Conservation (phyloP, 2,888 invertebrate species). For the Tetragonisca angustula region DNA sequence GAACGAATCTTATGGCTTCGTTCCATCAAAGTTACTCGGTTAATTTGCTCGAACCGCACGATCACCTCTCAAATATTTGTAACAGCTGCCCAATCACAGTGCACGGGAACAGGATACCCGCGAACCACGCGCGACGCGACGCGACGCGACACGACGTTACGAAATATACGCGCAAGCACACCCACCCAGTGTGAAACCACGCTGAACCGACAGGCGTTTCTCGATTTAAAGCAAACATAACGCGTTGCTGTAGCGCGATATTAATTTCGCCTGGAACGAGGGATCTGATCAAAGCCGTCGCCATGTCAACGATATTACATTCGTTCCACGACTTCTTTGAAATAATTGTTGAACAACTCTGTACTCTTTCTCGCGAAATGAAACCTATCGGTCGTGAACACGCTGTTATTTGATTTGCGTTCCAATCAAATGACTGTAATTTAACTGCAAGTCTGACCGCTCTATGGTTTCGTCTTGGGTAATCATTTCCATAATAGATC, state of each 20-base stretch:
- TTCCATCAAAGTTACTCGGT: slow-evolving; percentile 29
- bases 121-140: too few relatives aligned
- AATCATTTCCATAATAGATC: too few relatives aligned
- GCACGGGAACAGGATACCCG: slow-evolving; percentile 38
- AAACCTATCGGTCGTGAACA: not conserved
- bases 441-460: not conserved
- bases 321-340: slow-evolving; percentile 3
- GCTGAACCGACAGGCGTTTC: slow-evolving; percentile 45
- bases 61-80: slow-evolving; percentile 66
- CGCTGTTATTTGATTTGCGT: not conserved
- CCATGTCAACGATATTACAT: not conserved
- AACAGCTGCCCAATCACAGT: slow-evolving; percentile 12
- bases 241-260: slow-evolving; percentile 23
- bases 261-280: slow-evolving; percentile 29
- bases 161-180: slow-evolving; percentile 39
- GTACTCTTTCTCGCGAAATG: not conserved
- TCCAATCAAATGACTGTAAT: not conserved
- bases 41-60: slow-evolving; percentile 46
- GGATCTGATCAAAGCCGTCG: not conserved
- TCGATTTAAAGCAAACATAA: slow-evolving; percentile 44
- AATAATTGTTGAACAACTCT: not conserved
- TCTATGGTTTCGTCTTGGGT: not conserved
- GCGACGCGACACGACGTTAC: slow-evolving; percentile 30
- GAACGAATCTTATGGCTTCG: slow-evolving; percentile 16
- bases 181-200: slow-evolving; percentile 40